A percentile compares a stretch with the other conserved stretches of the same genome.
Evolutionary conservation across 2,797 vertebrate genomes (phyloP).

Genomic region (Oreochromis grahami): DNA sequence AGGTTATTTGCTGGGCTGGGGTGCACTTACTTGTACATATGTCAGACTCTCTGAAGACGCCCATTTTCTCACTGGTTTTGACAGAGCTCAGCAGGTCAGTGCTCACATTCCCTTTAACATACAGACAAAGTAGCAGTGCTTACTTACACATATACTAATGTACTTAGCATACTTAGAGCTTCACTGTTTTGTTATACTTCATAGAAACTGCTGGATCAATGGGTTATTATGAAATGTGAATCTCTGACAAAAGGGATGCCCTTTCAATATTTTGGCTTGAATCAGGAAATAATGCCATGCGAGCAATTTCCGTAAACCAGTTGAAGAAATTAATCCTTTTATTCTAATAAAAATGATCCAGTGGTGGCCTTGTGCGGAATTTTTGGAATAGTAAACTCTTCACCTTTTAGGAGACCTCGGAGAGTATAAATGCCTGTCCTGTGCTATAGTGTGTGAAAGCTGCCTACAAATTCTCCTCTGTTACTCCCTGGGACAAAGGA

Average conservation of each 20-base stretch:
- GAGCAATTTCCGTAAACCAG: neutral
- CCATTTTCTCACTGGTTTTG: constrained; percentile 67
- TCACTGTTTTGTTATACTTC: neutral
- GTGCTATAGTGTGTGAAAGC: constrained; percentile 41
- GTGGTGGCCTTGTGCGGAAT: neutral
- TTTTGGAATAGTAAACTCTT: constrained; percentile 5
- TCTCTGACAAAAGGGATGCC: neutral
- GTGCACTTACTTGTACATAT: constrained; percentile 63
- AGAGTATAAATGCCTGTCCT: constrained; percentile 18
- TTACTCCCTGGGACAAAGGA: constrained; percentile 28
- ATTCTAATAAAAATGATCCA: neutral
- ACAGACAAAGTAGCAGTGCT: constrained; percentile 3
- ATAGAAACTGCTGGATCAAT: neutral
- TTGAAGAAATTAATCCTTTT: neutral
- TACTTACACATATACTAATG: neutral
- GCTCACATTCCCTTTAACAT: constrained; percentile 62
- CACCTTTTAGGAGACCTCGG: neutral
- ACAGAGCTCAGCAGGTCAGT: constrained; percentile 45
- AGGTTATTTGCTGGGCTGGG: neutral
- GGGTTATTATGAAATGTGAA: neutral
- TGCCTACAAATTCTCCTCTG: constrained; percentile 38
- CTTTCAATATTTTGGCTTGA: neutral
- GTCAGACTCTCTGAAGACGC: constrained; percentile 53
- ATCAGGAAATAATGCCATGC: neutral
- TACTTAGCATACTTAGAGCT: neutral